Conservation (phyloP, 2,888 invertebrate genomes). For the Drosophila prolongata region DNA sequence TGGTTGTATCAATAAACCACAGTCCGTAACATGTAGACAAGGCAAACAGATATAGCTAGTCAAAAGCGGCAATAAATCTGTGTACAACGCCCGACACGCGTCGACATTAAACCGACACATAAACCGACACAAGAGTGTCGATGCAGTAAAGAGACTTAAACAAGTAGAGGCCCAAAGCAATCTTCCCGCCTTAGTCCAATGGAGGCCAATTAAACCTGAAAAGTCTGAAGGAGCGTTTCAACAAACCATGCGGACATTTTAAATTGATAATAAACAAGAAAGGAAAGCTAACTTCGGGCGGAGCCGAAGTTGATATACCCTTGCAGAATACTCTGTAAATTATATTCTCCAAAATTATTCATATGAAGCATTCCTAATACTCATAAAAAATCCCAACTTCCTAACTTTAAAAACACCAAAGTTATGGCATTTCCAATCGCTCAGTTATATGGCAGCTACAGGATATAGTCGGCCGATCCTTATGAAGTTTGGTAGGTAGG, state of each 20-base stretch:
- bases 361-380: too few species aligned
- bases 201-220: conserved; percentile 41
- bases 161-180: conserved; percentile 5
- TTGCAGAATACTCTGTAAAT: too few species aligned
- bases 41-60: conserved; percentile 36
- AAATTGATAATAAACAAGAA: conserved; percentile 73
- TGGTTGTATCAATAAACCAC: conserved; percentile 4
- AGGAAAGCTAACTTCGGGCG: too few species aligned
- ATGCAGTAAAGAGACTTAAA: conserved; percentile 21
- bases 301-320: too few species aligned
- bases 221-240: conserved; percentile 25
- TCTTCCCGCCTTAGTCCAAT: conserved; percentile 23
- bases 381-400: too few species aligned
- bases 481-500: too few species aligned
- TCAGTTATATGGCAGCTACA: too few species aligned
- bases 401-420: too few species aligned
- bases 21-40: conserved; percentile 24
- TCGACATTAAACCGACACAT: conserved; percentile 65
- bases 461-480: too few species aligned
- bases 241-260: conserved; percentile 38
- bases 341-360: too few species aligned
- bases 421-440: too few species aligned
- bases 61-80: conserved; percentile 48
- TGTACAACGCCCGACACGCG: conserved; percentile 53
- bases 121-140: conserved; percentile 44